Evolutionary conservation across 2,797 vertebrate genomes (phyloP).

Genomic region (Eospalax fontanierii): DNA sequence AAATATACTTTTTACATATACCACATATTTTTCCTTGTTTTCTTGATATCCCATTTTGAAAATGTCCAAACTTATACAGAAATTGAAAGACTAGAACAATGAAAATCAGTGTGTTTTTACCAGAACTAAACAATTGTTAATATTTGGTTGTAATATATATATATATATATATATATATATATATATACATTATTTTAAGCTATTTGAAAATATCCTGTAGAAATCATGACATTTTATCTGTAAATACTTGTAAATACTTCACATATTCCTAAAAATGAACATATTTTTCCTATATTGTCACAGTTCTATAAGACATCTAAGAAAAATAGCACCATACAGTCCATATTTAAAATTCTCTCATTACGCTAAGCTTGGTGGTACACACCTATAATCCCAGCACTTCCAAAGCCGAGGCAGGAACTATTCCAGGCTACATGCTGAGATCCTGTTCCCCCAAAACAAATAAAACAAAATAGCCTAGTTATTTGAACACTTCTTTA

Average conservation of each 20-base stretch:
- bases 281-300: neutral
- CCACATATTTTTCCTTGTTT: neutral
- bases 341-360: neutral
- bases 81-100: neutral
- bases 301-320: neutral
- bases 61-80: constrained; percentile 53
- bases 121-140: neutral
- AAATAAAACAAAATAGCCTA: neutral
- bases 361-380: neutral
- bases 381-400: neutral
- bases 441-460: neutral
- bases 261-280: constrained; percentile 27
- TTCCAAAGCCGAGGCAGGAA: neutral
- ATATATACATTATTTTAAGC: neutral
- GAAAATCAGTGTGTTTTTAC: neutral
- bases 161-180: constrained; percentile 39
- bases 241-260: constrained; percentile 56
- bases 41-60: constrained; percentile 8
- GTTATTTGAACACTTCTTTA: neutral
- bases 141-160: no score
- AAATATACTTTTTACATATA: neutral
- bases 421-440: neutral
- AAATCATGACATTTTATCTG: neutral
- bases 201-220: constrained; percentile 31
- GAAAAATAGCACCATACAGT: neutral